Evolutionary conservation across 2,888 invertebrate genomes (phyloP).

Genomic region (Norana najaformis): DNA sequence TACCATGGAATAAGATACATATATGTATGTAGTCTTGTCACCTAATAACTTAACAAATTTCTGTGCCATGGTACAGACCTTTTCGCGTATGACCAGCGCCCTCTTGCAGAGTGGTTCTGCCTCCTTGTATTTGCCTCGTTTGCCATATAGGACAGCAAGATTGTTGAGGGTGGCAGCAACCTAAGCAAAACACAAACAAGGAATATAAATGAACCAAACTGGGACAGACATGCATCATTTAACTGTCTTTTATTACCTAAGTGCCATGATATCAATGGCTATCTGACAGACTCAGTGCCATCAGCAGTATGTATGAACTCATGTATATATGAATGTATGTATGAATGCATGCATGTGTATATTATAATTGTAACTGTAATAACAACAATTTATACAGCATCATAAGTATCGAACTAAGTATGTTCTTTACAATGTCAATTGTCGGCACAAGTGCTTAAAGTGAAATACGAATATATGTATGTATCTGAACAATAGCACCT

Average conservation of each 20-base stretch:
- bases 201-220: neutral
- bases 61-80: neutral
- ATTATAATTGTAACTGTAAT: too few species aligned
- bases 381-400: neutral
- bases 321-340: neutral
- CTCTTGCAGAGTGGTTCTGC: conserved; percentile 27
- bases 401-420: too few species aligned
- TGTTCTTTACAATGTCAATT: too few species aligned
- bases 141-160: conserved; percentile 26
- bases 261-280: neutral
- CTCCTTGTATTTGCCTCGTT: conserved; percentile 28
- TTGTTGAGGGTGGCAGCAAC: conserved; percentile 92
- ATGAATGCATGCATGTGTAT: too few species aligned
- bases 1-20: neutral
- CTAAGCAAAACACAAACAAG: conserved; percentile 53
- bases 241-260: neutral
- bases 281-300: neutral
- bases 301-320: neutral
- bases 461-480: too few species aligned
- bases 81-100: conserved; percentile 26
- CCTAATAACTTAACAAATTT: neutral
- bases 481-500: too few species aligned
- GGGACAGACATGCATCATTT: neutral
- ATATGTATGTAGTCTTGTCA: neutral
- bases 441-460: too few species aligned